phyloP scores from a whole-genome alignment of 2,797 vertebrate genomes.

The Phalloptychus januarius region DNA sequence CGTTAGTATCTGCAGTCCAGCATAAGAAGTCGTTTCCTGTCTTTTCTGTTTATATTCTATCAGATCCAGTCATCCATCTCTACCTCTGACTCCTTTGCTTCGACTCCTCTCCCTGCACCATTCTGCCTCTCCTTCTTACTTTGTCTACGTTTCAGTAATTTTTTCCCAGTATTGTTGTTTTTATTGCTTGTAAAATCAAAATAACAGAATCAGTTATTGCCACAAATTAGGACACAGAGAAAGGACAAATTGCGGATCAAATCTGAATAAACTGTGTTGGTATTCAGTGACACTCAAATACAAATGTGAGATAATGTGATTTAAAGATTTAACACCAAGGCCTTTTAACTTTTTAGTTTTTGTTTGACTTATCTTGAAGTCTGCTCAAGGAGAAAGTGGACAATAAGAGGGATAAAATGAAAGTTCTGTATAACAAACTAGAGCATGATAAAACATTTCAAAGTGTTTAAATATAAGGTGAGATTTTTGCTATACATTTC shows the following conservation, averaged over 20 bases:
- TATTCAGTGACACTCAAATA: not conserved
- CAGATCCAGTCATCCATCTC: not conserved
- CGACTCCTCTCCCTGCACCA: not conserved
- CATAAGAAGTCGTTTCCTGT: slow-evolving; percentile 27
- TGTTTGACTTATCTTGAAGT: not conserved
- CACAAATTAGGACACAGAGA: not conserved
- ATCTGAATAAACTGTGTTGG: not conserved
- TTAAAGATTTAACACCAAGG: no score
- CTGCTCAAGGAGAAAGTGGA: not conserved
- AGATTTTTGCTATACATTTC: not conserved
- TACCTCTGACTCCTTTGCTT: not conserved
- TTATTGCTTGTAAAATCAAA: not conserved
- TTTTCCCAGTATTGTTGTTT: not conserved
- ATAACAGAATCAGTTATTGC: not conserved
- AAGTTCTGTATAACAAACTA: not conserved
- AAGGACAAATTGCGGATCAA: not conserved
- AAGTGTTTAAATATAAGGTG: no score
- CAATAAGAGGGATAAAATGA: not conserved
- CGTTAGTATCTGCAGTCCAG: slow-evolving; percentile 37
- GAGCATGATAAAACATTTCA: not conserved
- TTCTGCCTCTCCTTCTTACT: slow-evolving; percentile 13
- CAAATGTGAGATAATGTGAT: not conserved
- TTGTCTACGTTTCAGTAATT: not conserved
- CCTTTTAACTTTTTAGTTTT: not conserved
- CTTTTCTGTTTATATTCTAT: slow-evolving; percentile 11